phyloP scores from a whole-genome alignment of 2,797 vertebrate genomes.

The Tangara arthus region DNA sequence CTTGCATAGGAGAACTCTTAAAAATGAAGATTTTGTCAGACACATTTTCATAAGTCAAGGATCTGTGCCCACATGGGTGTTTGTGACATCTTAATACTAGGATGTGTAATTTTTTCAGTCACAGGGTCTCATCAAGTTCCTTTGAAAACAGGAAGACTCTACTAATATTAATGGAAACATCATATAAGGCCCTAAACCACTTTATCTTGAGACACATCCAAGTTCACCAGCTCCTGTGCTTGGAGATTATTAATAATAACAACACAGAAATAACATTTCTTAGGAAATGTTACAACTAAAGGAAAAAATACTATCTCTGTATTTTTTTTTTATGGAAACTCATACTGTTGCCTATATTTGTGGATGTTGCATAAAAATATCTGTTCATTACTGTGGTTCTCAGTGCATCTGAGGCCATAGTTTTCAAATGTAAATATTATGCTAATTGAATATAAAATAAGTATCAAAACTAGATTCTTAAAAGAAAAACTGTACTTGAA shows the following conservation, averaged over 20 bases:
- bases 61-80: not conserved
- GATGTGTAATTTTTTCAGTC: not conserved
- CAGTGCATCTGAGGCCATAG: not conserved
- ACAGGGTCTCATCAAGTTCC: not conserved
- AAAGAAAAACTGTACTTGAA: not conserved
- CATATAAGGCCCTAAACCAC: not conserved
- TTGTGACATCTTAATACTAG: not conserved
- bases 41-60: not conserved
- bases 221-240: not conserved
- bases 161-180: not conserved
- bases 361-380: not conserved
- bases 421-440: not conserved
- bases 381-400: not conserved
- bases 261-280: not conserved
- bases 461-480: not conserved
- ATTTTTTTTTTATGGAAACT: not conserved
- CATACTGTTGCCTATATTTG: fast-evolving
- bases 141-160: not conserved
- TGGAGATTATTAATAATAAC: not conserved
- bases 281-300: not conserved
- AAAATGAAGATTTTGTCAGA: not conserved
- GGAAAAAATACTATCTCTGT: not conserved
- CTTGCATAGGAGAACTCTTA: not conserved
- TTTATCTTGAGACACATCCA: not conserved
- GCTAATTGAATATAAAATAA: not conserved